Base-by-base conservation (phyloP, 2,888 invertebrate species). In the Aspidiotus rigidus region DNA sequence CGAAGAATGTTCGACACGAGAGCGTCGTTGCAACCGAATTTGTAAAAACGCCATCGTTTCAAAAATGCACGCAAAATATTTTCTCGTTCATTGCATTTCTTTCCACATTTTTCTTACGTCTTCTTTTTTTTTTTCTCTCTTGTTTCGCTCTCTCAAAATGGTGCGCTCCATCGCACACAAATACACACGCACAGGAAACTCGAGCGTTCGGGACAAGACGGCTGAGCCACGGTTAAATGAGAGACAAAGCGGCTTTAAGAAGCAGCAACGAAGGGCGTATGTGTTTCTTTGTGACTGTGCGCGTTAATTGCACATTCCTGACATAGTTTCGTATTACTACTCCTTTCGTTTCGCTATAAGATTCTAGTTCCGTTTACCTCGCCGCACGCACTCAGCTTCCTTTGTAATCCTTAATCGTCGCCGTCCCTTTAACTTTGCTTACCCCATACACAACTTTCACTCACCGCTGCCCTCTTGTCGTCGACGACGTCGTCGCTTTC, bases 251-350 rank as follows among this genome's bases (percentile, higher is more conserved):
- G 66, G 66, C 56, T 55, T 55, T 41, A 55, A 54, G 55, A 39
- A 28, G 41, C 41, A 69, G 66, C 57, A 49, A 17, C 53, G 53
- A 69, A 69, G 28, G 42, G 55, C 69, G 71, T 71, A 71, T 70
- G 71, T 71, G 71, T 72, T 72, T 71, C 71, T 72, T 72, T 72
- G 72, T 71, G 72, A 71, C 62, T 72, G 64, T 72, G 67, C 70
- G 71, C 72, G 72, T 72, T 72, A 72, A 92, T 91, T 90, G 90
- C 89, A 89, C 90, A 91, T 90, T 91, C 90, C 89, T 90, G 88
- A 89, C 90, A 90, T 90, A 90, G 90, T 90, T 90, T 88, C 66
- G 66, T 66, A 66, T 66, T 66, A 66, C 66, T 66, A 66, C 66
- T 66, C 66, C 66, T 66, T 66, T 56, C 66, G 66, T 57, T 57